A percentile compares a stretch with the other conserved stretches of the same genome.
phyloP scores from a whole-genome alignment of 2,888 invertebrate genomes.

The Venusia cambrica region DNA sequence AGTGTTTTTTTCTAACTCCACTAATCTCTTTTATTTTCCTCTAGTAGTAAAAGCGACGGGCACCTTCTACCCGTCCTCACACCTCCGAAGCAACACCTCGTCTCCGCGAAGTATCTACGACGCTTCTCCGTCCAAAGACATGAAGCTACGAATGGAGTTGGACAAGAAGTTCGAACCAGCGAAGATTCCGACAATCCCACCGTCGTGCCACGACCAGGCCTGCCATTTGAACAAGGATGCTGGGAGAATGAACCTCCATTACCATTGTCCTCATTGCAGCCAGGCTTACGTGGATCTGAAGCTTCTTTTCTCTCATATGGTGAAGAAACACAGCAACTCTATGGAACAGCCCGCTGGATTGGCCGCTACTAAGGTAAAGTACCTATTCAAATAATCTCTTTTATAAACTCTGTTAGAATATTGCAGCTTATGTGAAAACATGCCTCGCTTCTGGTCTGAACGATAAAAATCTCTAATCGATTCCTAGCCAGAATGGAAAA shows the following conservation, averaged over 20 bases:
- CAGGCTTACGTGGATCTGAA: conserved; percentile 74
- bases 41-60: conserved; percentile 96
- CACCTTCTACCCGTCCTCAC: conserved; percentile 93
- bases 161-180: conserved; percentile 66
- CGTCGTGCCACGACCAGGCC: conserved; percentile 81
- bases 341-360: conserved; percentile 68
- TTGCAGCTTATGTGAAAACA: too few relatives aligned
- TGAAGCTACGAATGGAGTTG: conserved; percentile 61
- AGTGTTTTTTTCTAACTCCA: too few relatives aligned
- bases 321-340: conserved; percentile 69
- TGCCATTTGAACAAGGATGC: conserved; percentile 71
- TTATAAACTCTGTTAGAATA: too few relatives aligned
- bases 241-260: conserved; percentile 71
- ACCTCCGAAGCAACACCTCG: conserved; percentile 78
- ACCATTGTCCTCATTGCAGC: conserved; percentile 72
- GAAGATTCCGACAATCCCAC: conserved; percentile 72
- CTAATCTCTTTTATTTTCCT: conserved; percentile 57
- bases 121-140: conserved; percentile 76
- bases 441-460: background rate
- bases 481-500: too few relatives aligned
- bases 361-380: conserved; percentile 72
- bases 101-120: conserved; percentile 80
- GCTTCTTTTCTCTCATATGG: conserved; percentile 71
- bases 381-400: too few relatives aligned
- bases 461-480: too few relatives aligned